phyloP scores from a whole-genome alignment of 2,888 invertebrate species.

The Myathropa florea region DNA sequence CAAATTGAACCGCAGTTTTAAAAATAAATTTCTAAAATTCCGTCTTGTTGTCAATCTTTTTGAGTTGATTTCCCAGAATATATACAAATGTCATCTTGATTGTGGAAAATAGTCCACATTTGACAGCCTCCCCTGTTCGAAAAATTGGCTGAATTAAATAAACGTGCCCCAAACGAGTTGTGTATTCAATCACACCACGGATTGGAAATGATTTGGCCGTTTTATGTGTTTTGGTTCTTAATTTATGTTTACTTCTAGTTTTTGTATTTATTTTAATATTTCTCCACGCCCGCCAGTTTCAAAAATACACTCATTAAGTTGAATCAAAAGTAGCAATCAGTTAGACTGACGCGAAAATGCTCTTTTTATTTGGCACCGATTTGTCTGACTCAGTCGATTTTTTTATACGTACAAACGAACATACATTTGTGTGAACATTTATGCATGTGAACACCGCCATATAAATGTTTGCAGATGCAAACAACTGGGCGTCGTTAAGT shows the following conservation, averaged over 20 bases:
- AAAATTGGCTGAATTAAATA: neutral
- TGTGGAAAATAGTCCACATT: neutral
- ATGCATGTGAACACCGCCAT: neutral
- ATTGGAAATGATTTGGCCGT: neutral
- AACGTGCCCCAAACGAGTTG: neutral
- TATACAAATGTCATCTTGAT: neutral
- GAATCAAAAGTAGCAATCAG: too few relatives aligned
- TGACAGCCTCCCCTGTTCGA: neutral
- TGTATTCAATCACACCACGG: neutral
- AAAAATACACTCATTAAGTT: neutral
- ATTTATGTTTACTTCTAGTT: neutral
- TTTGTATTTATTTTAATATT: too few relatives aligned
- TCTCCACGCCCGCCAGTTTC: too few relatives aligned
- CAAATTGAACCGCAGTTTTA: neutral
- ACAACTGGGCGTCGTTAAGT: neutral
- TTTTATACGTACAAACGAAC: neutral
- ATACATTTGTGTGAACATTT: neutral
- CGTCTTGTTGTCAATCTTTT: neutral
- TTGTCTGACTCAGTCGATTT: neutral
- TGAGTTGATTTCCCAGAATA: neutral
- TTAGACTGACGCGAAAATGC: too few relatives aligned
- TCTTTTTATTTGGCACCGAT: neutral
- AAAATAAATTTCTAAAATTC: neutral
- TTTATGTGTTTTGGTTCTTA: neutral
- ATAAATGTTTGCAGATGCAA: neutral